Evolutionary conservation across 2,888 invertebrate genomes (phyloP).

Genomic region (Agrochola lychnidis): DNA sequence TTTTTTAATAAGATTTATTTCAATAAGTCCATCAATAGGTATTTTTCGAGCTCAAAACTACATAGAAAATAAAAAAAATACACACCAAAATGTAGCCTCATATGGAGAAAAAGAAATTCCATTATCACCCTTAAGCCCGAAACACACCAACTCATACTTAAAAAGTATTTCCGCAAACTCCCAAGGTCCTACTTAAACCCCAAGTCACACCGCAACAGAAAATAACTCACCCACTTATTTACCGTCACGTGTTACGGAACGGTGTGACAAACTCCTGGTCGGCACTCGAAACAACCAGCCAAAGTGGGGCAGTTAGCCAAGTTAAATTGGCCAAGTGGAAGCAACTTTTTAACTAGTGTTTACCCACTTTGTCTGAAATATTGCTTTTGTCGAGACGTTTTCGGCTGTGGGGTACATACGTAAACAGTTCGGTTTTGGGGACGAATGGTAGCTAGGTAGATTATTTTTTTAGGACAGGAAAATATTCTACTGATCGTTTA

Average conservation of each 20-base stretch:
- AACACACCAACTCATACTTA: not conserved
- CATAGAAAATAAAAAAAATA: too few relatives aligned
- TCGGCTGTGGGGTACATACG: constrained; percentile 16
- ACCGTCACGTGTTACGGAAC: constrained; percentile 45
- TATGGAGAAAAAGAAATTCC: not conserved
- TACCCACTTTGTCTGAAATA: constrained; percentile 58
- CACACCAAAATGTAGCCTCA: too few relatives aligned
- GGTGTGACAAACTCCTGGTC: constrained; percentile 57
- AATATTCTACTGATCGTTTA: not conserved
- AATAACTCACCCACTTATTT: constrained; percentile 39
- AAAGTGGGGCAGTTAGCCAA: constrained; percentile 70
- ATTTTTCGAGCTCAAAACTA: too few relatives aligned
- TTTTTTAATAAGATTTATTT: too few relatives aligned
- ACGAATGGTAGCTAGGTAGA: not conserved
- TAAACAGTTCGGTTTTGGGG: constrained; percentile 10
- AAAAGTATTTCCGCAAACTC: not conserved
- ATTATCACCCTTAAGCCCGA: not conserved
- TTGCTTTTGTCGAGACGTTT: constrained; percentile 52
- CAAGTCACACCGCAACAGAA: constrained; percentile 36
- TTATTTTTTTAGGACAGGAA: too few relatives aligned
- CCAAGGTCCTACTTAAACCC: constrained; percentile 15
- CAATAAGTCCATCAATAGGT: too few relatives aligned
- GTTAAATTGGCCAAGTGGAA: constrained; percentile 67
- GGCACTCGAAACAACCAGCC: constrained; percentile 49
- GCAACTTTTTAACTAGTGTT: constrained; percentile 65